Evolutionary conservation across 2,797 vertebrate species (phyloP).

Genomic region (Rhabdophis nuchalis): DNA sequence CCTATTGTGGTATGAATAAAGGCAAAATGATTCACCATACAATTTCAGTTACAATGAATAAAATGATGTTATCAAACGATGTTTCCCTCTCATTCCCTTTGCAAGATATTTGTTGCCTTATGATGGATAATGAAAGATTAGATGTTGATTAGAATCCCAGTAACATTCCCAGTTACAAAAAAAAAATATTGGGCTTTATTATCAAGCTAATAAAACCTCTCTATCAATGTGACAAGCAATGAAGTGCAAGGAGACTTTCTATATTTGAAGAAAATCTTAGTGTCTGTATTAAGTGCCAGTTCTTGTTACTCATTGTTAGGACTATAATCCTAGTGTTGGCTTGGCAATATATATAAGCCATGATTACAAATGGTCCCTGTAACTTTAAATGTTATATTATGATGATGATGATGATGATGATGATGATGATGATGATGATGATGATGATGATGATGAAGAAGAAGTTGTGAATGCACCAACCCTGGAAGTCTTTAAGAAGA

Average conservation of each 20-base stretch:
- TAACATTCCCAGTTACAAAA: slow-evolving; percentile 21
- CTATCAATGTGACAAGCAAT: not conserved
- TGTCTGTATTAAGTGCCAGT: not conserved
- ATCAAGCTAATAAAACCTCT: not conserved
- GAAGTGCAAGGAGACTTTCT: not conserved
- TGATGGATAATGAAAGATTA: not conserved
- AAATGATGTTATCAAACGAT: slow-evolving; percentile 9
- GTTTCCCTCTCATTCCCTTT: not conserved
- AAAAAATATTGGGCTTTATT: slow-evolving; percentile 1
- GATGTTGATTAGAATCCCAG: slow-evolving; percentile 17
- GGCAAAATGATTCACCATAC: slow-evolving; percentile 13
- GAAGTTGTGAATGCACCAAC: no score
- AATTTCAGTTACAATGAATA: slow-evolving; percentile 25
- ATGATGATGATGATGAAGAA: no score
- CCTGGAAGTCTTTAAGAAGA: no score
- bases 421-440: no score
- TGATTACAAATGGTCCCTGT: no score
- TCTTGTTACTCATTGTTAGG: not conserved
- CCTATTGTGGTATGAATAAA: slow-evolving; percentile 24
- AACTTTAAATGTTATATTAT: no score
- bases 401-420: no score
- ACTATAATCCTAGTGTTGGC: no score
- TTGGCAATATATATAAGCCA: no score
- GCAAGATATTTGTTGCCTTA: not conserved
- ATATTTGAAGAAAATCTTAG: not conserved